Evolutionary conservation across 2,113 vertebrate genomes (phyloP), one percentile per base, ranked within the genome.

Genomic region (Podocnemis expansa): DNA sequence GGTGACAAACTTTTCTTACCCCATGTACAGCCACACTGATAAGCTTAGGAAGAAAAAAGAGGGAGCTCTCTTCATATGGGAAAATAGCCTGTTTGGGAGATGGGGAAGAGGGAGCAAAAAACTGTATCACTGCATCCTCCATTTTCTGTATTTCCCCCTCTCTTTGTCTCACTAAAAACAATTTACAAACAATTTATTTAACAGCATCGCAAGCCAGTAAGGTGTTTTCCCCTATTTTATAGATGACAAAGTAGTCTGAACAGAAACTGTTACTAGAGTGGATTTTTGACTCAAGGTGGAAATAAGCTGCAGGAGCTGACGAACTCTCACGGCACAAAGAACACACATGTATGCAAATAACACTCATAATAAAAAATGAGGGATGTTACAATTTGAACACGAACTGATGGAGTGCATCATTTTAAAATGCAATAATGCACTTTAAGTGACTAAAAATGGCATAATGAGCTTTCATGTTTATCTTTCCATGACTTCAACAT

Each of bases 171-270:
- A 95, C 96, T 97, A 95, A 94, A 96, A 96, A 95, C 95, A 97
- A 97, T 97, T 96, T 96, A 94, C 95, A 96, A 95, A 97, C 95
- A 97, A 97, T 96, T 95, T 96, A 97, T 96, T 95, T 94, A 97
- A 96, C 94, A 94, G 95, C 97, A 95, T 96, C 96, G 96, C 96
- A 96, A 96, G 12, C 96, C 93, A 91, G 73, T 96, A 96, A 93
- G 95, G 95, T 93, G 91, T 93, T 96, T 96, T 95, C 80, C 93
- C 96, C 95, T 94, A 93, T 95, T 97, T 96, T 97, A 97, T 96
- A 97, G 95, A 95, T 94, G 95, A 97, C 91, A 95, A 96, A 96
- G 94, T 88, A 95, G 94, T 87, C 94, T 95, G 85, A 67, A 89
- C 84, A 97, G 91, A 96, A 97, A 96, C 38, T 41, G 54, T 41